phyloP scores from a whole-genome alignment of 2,888 invertebrate species.

The Nyleta sp. region DNA sequence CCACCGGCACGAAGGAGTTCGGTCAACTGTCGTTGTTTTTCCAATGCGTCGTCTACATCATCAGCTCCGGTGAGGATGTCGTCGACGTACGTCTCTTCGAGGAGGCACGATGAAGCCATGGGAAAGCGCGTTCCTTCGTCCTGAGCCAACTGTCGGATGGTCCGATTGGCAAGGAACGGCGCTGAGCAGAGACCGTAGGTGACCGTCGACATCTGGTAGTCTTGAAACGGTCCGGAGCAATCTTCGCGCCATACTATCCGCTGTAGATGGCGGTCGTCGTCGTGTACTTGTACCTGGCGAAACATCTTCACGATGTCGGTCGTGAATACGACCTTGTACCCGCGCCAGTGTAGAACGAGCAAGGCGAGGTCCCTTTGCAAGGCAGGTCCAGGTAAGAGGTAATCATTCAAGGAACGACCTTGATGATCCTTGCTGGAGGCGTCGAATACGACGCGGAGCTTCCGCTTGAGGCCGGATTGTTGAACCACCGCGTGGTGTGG shows the following conservation, averaged over 20 bases:
- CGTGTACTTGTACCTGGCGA: slow-evolving; percentile 46
- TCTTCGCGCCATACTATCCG: neutral
- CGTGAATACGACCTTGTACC: slow-evolving; percentile 22
- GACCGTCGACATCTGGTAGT: neutral
- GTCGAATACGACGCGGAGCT: neutral
- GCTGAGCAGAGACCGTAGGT: neutral
- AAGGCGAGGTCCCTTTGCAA: neutral
- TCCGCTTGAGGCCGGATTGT: neutral
- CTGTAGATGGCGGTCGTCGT: neutral
- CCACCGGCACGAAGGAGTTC: neutral
- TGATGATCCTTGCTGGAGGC: neutral
- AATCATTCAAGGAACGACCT: neutral
- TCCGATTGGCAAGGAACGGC: neutral
- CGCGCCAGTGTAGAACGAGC: neutral
- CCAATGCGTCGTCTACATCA: neutral
- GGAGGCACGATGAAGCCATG: neutral
- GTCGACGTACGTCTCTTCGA: neutral
- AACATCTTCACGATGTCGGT: slow-evolving; percentile 74
- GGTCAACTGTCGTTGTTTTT: neutral
- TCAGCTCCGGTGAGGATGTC: neutral
- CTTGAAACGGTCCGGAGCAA: too few species aligned
- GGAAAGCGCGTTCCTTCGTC: neutral
- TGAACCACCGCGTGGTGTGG: neutral
- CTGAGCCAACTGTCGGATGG: neutral
- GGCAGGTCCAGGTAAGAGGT: neutral